A percentile compares a stretch with the other conserved stretches of the same genome.
Evolutionary conservation across 2,113 vertebrate species (phyloP).

Genomic region (Serilophus lunatus): DNA sequence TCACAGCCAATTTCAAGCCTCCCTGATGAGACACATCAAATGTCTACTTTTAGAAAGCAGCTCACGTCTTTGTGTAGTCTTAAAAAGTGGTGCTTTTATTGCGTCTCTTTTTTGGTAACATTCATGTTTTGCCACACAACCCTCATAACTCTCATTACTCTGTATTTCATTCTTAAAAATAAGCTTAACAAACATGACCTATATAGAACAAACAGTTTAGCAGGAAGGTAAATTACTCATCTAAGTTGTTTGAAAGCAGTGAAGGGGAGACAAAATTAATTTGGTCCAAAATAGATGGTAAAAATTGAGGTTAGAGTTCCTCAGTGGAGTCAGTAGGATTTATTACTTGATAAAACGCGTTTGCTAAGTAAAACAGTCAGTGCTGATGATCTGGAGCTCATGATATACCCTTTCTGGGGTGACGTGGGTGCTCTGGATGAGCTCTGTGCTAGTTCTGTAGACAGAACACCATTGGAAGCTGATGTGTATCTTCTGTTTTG

Average conservation of each 20-base stretch:
- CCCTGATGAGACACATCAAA: neutral
- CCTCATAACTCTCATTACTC: neutral
- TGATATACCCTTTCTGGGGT: neutral
- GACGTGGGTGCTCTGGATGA: neutral
- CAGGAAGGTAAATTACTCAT: neutral
- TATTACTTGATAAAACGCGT: neutral
- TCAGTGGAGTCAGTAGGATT: neutral
- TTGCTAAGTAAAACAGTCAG: neutral
- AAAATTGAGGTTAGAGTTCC: neutral
- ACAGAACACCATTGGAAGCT: neutral
- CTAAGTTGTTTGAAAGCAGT: neutral
- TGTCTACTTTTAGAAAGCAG: neutral
- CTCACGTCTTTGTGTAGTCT: neutral
- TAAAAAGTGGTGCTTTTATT: neutral
- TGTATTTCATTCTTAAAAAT: neutral
- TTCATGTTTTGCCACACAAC: neutral
- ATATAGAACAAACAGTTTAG: neutral
- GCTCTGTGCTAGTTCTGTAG: neutral
- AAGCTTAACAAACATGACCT: neutral
- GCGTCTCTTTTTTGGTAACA: neutral
- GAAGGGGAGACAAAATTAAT: neutral
- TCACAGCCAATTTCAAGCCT: neutral
- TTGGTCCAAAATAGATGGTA: neutral
- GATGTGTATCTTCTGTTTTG: neutral
- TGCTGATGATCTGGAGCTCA: neutral